Base-by-base conservation (phyloP, 2,888 invertebrate species). In the Pyrrhia umbra region DNA sequence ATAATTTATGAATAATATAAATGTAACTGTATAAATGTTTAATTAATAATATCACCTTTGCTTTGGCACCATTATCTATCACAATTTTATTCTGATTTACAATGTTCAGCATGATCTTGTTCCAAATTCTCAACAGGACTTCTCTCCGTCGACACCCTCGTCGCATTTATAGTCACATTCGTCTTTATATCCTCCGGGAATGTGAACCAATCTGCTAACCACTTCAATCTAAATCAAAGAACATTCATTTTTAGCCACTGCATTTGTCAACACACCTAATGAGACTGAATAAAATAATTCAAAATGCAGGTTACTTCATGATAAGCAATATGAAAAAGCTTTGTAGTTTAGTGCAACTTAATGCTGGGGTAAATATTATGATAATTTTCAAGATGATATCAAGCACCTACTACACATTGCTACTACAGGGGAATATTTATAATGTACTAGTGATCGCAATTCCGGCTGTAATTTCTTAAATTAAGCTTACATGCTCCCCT, bases 131-230 rank as follows among this genome's bases (percentile, higher is more conserved):
- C 84, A 49, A 73, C 64, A 25, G 80, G 58, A 13, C 78, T 82
- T 58, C 74, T 82, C 16, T 89, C 89, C n/a, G 69, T 62, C 9
- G 89, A 83, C 16, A 74, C 50, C 50, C 69, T 80, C 18, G 88
- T 75, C 37, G 67, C 72, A 45, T 81, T 75, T 23, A 84, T 42
- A 1, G 76, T 71, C 23, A 74, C 68, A 40, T 77, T 83, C 3
- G 58, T 43, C 37, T 74, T 64, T 15, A 67, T 57, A 25, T 86
- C 86, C 67, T 92, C 92, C 30, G 83, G 85, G 37, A 88, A 67
- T 52, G 84, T 87, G 78, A 94, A 92, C 58, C 89, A 66, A 70
- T 93, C 90, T 34, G 90, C 86, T 68, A 93, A 68, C 93, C 93
- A 91, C 80, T 91, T 92, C 85, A 90, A 92, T 84, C 94, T 94